A percentile compares a stretch with the other conserved stretches of the same genome.
Evolutionary conservation across 2,888 invertebrate genomes (phyloP).

Genomic region (Lordiphosa andalusiaca): DNA sequence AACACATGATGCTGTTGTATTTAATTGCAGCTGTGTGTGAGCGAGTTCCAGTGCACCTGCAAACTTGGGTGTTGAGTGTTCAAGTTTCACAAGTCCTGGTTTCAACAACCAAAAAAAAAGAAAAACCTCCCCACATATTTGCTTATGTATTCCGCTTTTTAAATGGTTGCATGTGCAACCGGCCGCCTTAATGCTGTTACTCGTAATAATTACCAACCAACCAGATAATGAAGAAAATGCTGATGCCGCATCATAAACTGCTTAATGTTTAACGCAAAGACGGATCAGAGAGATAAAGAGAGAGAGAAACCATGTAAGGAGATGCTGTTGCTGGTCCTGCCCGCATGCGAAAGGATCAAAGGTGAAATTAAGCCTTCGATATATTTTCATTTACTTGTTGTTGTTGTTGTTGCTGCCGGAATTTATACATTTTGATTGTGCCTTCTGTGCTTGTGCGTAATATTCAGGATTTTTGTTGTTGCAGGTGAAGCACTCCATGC

Average conservation of each 20-base stretch:
- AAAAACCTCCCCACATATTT: too few relatives aligned
- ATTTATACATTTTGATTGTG: constrained; percentile 18
- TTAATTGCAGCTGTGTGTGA: too few relatives aligned
- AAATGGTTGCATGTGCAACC: not conserved
- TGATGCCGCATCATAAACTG: constrained; percentile 19
- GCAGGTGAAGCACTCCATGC: constrained; percentile 20
- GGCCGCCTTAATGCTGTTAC: constrained; percentile 12
- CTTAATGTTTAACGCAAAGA: constrained; percentile 25
- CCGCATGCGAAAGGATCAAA: constrained; percentile 16
- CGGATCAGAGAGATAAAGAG: constrained; percentile 2
- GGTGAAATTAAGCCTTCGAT: constrained; percentile 29
- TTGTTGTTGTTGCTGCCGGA: constrained; percentile 5
- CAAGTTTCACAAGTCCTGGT: too few relatives aligned
- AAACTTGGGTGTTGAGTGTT: too few relatives aligned
- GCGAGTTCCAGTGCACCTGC: too few relatives aligned
- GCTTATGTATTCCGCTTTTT: too few relatives aligned
- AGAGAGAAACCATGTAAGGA: not conserved
- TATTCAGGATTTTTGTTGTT: constrained; percentile 13
- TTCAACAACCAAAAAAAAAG: too few relatives aligned
- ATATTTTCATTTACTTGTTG: constrained; percentile 26
- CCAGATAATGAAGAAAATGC: constrained; percentile 12
- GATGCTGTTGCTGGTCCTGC: not conserved
- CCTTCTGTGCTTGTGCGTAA: constrained; percentile 6
- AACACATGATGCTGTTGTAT: too few relatives aligned
- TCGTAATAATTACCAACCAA: constrained; percentile 11